Percentiles rank a stretch among this genome's conserved stretches.
Conservation (phyloP, 2,113 vertebrate species). For the Galemys pyrenaicus region DNA sequence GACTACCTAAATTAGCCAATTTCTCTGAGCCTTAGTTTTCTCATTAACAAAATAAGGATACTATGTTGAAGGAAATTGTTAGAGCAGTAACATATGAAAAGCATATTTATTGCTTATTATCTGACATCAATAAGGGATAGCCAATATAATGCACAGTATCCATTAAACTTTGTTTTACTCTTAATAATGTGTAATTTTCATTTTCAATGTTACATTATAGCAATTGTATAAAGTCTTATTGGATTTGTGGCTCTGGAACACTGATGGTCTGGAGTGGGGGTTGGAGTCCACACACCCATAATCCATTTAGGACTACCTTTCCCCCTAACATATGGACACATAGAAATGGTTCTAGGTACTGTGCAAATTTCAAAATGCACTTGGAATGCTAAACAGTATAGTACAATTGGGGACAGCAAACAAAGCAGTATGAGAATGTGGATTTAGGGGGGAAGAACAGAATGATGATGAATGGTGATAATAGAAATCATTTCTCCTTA, state of each 20-base stretch:
- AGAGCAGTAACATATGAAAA: background rate
- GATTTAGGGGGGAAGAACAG: too few species aligned
- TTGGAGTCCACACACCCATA: too few species aligned
- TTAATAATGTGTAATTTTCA: background rate
- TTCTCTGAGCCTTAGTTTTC: slow-evolving; percentile 33
- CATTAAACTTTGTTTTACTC: background rate
- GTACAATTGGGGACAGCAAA: background rate
- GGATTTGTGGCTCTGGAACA: too few species aligned
- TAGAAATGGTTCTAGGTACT: background rate
- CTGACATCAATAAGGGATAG: slow-evolving; percentile 40
- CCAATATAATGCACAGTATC: background rate
- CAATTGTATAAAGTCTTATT: slow-evolving; percentile 10
- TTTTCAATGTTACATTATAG: background rate
- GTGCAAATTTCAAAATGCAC: background rate
- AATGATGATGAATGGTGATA: too few species aligned
- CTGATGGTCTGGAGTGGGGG: too few species aligned
- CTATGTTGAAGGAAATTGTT: slow-evolving; percentile 11
- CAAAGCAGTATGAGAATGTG: background rate
- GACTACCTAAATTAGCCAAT: background rate
- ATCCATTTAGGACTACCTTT: too few species aligned
- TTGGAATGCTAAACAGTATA: background rate
- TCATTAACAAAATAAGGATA: slow-evolving; percentile 28
- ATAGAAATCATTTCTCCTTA: slow-evolving; percentile 50
- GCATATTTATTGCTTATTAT: slow-evolving; percentile 42
- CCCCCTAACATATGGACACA: background rate